Evolutionary conservation across 2,113 vertebrate genomes (phyloP).

Genomic region (Microtus richardsoni): DNA sequence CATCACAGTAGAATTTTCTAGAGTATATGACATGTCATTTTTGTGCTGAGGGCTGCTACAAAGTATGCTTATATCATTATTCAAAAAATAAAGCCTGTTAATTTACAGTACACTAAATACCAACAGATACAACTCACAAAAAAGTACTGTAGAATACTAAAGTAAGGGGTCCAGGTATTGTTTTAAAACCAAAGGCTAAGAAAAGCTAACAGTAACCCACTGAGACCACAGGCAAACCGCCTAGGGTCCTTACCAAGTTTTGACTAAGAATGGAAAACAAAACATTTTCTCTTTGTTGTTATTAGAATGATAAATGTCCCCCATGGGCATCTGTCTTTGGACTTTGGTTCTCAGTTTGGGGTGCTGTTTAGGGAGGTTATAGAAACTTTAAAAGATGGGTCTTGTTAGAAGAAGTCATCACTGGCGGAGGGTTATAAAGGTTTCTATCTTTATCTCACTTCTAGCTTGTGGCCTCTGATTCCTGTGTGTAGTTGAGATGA

Average conservation of each 20-base stretch:
- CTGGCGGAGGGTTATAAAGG: background rate
- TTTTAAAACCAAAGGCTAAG: background rate
- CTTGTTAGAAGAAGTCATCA: background rate
- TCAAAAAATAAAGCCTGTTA: background rate
- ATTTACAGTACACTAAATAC: background rate
- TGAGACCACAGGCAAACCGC: background rate
- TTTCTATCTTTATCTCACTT: background rate
- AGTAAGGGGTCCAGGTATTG: background rate
- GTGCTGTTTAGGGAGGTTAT: background rate
- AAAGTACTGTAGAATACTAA: background rate
- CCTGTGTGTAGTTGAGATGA: background rate
- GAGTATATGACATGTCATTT: background rate
- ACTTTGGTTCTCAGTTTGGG: background rate
- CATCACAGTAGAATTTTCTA: background rate
- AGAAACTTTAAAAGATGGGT: background rate
- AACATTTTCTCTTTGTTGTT: background rate
- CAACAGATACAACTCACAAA: background rate
- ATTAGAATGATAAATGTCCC: background rate
- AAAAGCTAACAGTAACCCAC: background rate
- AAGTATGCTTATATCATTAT: background rate
- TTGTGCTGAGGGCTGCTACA: background rate
- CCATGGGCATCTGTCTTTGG: background rate
- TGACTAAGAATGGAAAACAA: background rate
- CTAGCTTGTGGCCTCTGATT: background rate
- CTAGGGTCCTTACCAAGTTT: background rate